These are phyloP conservation scores for Watsonalla cultraria DNA, from an alignment of 2,888 invertebrate genomes.

Conservation along the genomic window DNA sequence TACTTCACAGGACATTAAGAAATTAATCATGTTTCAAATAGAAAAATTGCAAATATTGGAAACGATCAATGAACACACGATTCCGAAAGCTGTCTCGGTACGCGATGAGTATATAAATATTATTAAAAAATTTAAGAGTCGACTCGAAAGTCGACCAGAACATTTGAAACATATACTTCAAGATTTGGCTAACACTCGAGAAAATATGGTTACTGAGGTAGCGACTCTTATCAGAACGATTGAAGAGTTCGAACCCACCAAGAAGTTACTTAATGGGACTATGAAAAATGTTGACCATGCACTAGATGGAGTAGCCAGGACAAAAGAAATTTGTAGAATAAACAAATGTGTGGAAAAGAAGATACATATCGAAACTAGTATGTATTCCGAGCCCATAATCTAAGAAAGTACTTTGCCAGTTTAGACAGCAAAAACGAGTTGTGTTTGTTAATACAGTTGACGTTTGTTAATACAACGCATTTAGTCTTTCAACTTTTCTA, in stretches of 20 bases:
- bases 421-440: too few relatives aligned
- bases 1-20: constrained; percentile 26
- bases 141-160: constrained; percentile 24
- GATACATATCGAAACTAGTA: too few relatives aligned
- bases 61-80: constrained; percentile 16
- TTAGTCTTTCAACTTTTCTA: too few relatives aligned
- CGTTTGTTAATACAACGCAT: too few relatives aligned
- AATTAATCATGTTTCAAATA: constrained; percentile 26
- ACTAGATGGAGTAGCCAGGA: constrained; percentile 9
- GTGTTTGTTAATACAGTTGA: too few relatives aligned
- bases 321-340: constrained; percentile 24
- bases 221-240: constrained; percentile 13
- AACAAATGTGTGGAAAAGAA: constrained; percentile 21
- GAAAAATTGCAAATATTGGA: constrained; percentile 15
- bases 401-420: too few relatives aligned
- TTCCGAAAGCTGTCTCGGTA: constrained; percentile 12
- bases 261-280: constrained; percentile 10
- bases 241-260: constrained; percentile 12
- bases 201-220: constrained; percentile 20
- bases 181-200: constrained; percentile 20
- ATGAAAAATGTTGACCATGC: too few relatives aligned
- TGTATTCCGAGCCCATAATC: too few relatives aligned
- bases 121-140: constrained; percentile 18
- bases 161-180: constrained; percentile 39
- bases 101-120: constrained; percentile 17